Conservation (phyloP, 2,888 invertebrate genomes). For the Carcina quercana region DNA sequence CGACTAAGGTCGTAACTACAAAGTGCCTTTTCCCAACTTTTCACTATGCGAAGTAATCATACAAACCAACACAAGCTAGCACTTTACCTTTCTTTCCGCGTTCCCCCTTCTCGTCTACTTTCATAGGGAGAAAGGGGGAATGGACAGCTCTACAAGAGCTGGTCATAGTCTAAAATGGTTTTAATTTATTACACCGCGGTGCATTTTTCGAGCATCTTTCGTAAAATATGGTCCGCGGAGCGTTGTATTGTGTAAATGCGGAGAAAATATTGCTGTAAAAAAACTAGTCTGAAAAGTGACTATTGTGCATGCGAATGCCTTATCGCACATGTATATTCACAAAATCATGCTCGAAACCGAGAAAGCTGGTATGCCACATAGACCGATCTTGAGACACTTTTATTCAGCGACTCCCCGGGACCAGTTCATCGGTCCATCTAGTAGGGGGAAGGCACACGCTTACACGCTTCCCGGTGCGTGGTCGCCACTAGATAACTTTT, state of each 20-base stretch:
- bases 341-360: too few relatives aligned
- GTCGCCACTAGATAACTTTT: too few relatives aligned
- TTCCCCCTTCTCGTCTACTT: not conserved
- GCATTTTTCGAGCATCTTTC: slow-evolving; percentile 34
- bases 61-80: slow-evolving; percentile 20
- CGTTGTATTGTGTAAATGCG: slow-evolving; percentile 13
- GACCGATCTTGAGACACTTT: too few relatives aligned
- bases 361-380: too few relatives aligned
- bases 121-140: slow-evolving; percentile 6
- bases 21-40: slow-evolving; percentile 36
- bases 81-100: slow-evolving; percentile 15
- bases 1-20: slow-evolving; percentile 22
- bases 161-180: slow-evolving; percentile 30
- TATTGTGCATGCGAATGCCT: too few relatives aligned
- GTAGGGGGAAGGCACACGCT: too few relatives aligned
- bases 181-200: slow-evolving; percentile 37
- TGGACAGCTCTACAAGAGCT: slow-evolving; percentile 18
- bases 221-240: slow-evolving; percentile 34
- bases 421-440: too few relatives aligned
- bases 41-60: slow-evolving; percentile 24
- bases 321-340: too few relatives aligned
- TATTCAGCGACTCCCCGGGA: too few relatives aligned
- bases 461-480: too few relatives aligned
- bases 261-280: too few relatives aligned
- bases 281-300: too few relatives aligned